A percentile compares a stretch with the other conserved stretches of the same genome.
Conservation (phyloP, 2,113 vertebrate genomes). For the Pristiophorus japonicus region DNA sequence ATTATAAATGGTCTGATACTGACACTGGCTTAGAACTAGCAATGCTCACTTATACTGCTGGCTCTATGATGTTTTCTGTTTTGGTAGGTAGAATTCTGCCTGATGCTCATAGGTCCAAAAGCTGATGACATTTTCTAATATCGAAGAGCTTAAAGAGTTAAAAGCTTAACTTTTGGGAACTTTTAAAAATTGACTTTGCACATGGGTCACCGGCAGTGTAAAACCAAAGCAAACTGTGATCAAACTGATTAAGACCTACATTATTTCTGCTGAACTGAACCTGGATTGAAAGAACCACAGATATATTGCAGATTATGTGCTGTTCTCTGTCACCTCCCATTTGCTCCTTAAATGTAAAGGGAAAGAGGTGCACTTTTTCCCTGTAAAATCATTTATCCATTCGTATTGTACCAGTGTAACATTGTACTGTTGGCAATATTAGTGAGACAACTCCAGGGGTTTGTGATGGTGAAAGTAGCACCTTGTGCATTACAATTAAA, state of each 20-base stretch:
- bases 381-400: constrained; percentile 6
- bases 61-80: background rate
- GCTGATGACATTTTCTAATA: background rate
- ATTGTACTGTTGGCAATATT: background rate
- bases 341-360: background rate
- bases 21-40: background rate
- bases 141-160: background rate
- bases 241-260: background rate
- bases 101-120: background rate
- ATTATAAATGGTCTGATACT: background rate
- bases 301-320: background rate
- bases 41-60: background rate
- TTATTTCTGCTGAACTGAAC: background rate
- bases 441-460: background rate
- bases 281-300: too few relatives aligned
- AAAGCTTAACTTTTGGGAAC: background rate
- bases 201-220: background rate
- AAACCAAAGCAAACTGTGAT: background rate
- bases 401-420: background rate
- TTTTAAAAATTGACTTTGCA: background rate
- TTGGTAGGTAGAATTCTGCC: background rate
- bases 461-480: background rate
- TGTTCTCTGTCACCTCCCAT: background rate
- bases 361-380: background rate
- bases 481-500: background rate